phyloP scores from a whole-genome alignment of 2,888 invertebrate species.

The Morpho deidamia region DNA sequence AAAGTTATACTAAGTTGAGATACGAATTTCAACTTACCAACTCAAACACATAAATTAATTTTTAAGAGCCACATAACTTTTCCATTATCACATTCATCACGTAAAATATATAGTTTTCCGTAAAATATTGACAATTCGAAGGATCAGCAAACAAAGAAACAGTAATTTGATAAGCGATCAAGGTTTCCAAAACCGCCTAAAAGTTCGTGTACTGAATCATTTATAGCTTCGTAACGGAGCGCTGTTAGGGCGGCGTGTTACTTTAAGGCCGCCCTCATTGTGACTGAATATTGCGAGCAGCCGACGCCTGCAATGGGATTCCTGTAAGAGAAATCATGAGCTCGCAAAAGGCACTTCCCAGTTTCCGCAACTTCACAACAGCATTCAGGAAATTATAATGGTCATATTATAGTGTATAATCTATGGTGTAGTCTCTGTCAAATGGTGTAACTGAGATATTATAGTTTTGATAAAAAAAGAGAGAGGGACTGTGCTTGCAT shows the following conservation, averaged over 20 bases:
- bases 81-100: too few relatives aligned
- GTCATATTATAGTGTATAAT: too few relatives aligned
- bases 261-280: slow-evolving; percentile 43
- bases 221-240: slow-evolving; percentile 36
- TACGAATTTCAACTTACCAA: too few relatives aligned
- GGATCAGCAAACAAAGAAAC: slow-evolving; percentile 25
- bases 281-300: slow-evolving; percentile 35
- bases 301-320: slow-evolving; percentile 3
- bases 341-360: slow-evolving; percentile 4
- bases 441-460: too few relatives aligned
- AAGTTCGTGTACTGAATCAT: slow-evolving; percentile 40
- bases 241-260: slow-evolving; percentile 41
- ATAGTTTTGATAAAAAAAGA: too few relatives aligned
- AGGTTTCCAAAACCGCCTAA: slow-evolving; percentile 35
- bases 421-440: too few relatives aligned
- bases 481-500: too few relatives aligned
- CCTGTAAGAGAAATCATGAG: slow-evolving; percentile 8
- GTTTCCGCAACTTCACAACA: background rate
- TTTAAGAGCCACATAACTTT: background rate
- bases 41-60: too few relatives aligned
- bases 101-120: background rate
- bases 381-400: too few relatives aligned
- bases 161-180: slow-evolving; percentile 36
- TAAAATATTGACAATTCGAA: slow-evolving; percentile 23
- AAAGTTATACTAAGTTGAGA: too few relatives aligned